These are phyloP conservation scores for Caenorhabditis sinica DNA, from an alignment of 2,888 invertebrate species.

Conservation along the genomic window DNA sequence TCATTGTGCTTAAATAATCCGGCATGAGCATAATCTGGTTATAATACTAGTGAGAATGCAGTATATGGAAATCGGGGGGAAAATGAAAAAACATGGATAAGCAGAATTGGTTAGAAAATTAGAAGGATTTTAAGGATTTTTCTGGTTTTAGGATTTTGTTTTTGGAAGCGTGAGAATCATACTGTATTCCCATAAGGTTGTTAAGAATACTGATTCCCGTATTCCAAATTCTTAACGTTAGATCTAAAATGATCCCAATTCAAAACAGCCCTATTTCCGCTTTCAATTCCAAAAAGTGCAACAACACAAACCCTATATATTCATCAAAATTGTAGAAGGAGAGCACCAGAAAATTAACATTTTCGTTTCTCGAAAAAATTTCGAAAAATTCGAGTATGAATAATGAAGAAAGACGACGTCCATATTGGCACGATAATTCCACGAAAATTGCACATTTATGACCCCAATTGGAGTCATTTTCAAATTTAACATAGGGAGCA, in stretches of 20 bases:
- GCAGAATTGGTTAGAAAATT: no score
- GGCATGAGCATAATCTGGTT: background rate
- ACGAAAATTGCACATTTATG: conserved; percentile 40
- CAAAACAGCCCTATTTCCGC: background rate
- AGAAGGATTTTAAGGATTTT: no score
- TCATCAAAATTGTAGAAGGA: background rate
- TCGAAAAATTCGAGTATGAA: conserved; percentile 31
- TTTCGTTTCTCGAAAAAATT: conserved; percentile 30
- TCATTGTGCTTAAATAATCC: conserved; percentile 2
- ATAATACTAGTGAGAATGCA: background rate
- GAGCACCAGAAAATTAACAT: conserved; percentile 21
- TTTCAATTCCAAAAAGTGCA: background rate
- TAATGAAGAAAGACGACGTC: conserved; percentile 44
- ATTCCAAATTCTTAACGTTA: no score
- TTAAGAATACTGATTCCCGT: no score
- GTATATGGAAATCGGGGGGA: no score
- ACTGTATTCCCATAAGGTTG: no score
- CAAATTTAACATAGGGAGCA: background rate
- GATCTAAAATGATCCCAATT: no score
- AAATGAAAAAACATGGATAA: no score
- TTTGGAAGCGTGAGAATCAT: no score
- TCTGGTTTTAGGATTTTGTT: no score
- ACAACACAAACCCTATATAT: no score
- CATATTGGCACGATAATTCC: conserved; percentile 14
- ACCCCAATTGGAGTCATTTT: conserved; percentile 20